Evolutionary conservation across 2,888 invertebrate species (phyloP).

Genomic region (Ganaspis brasiliensis): DNA sequence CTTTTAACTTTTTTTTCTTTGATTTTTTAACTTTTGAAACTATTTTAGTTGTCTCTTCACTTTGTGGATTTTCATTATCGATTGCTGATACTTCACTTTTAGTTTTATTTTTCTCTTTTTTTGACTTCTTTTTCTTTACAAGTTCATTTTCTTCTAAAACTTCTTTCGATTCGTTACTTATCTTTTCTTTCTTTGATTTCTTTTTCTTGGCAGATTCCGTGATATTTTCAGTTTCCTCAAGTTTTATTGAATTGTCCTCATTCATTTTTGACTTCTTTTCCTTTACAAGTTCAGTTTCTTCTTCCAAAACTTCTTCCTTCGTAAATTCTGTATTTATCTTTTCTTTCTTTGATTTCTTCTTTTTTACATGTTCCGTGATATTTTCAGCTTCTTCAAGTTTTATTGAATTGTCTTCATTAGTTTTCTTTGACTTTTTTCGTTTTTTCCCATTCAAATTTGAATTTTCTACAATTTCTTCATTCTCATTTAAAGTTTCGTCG

Average conservation of each 20-base stretch:
- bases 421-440: conserved; percentile 17
- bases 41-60: neutral
- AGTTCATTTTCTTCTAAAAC: neutral
- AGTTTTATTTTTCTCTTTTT: conserved; percentile 8
- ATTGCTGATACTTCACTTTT: conserved; percentile 10
- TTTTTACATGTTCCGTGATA: no score
- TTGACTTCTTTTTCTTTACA: neutral
- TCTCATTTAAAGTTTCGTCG: neutral
- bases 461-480: neutral
- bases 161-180: neutral
- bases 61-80: neutral
- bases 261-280: neutral
- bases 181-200: conserved; percentile 11
- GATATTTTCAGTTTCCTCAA: neutral
- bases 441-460: neutral
- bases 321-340: neutral
- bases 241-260: neutral
- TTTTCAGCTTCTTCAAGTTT: no score
- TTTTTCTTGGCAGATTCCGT: neutral
- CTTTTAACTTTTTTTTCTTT: conserved; percentile 53
- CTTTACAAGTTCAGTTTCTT: no score
- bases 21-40: conserved; percentile 55
- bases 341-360: neutral
- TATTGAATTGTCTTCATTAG: no score
- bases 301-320: no score